A percentile compares a stretch with the other conserved stretches of the same genome.
Evolutionary conservation across 2,113 vertebrate genomes (phyloP).

Genomic region (Actenoides hombroni): DNA sequence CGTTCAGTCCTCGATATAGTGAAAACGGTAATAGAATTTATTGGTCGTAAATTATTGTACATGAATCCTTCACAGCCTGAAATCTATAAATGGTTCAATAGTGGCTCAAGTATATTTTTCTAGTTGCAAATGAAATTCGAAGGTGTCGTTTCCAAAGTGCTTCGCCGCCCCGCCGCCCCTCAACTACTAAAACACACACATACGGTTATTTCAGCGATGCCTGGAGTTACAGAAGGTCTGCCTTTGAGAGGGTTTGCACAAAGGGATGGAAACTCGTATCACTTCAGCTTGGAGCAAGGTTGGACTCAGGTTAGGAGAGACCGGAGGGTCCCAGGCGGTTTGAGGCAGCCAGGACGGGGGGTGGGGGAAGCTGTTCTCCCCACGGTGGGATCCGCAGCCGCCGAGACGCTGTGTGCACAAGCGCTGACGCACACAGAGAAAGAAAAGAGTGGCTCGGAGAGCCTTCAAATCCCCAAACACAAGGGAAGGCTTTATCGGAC

Average conservation of each 20-base stretch:
- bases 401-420: background rate
- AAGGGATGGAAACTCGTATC: background rate
- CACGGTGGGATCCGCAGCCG: background rate
- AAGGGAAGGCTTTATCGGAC: slow-evolving; percentile 30
- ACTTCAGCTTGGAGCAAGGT: background rate
- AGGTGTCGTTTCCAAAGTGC: background rate
- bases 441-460: background rate
- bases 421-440: background rate
- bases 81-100: background rate
- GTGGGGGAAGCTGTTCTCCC: background rate
- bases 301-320: background rate
- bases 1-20: background rate
- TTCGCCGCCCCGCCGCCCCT: background rate
- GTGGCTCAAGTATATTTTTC: background rate
- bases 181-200: background rate
- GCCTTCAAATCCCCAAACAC: slow-evolving; percentile 15
- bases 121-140: background rate
- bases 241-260: background rate
- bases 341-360: background rate
- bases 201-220: background rate
- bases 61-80: background rate
- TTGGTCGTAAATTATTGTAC: background rate
- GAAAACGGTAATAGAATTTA: background rate
- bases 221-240: background rate
- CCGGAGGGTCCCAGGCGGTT: background rate